phyloP scores from a whole-genome alignment of 2,797 vertebrate genomes.

The Pipistrellus pygmaeus region DNA sequence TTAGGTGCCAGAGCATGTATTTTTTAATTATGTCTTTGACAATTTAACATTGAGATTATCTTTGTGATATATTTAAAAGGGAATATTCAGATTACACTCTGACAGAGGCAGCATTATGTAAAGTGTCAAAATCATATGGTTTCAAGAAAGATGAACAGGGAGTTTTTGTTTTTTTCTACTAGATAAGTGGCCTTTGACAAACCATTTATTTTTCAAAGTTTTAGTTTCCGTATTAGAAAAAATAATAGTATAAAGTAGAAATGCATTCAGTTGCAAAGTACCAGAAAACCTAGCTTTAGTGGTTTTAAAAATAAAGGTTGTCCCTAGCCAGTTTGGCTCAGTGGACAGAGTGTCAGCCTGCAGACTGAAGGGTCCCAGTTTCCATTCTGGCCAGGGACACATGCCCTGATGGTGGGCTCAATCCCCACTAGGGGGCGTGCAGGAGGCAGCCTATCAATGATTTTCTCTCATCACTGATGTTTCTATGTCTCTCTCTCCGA shows the following conservation, averaged over 20 bases:
- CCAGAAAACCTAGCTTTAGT: background rate
- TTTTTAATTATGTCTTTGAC: background rate
- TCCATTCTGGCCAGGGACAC: too few relatives aligned
- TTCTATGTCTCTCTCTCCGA: too few relatives aligned
- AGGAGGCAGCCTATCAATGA: too few relatives aligned
- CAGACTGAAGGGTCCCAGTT: too few relatives aligned
- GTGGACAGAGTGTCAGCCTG: too few relatives aligned
- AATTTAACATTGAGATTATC: background rate
- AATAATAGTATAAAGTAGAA: background rate
- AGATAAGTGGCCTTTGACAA: background rate
- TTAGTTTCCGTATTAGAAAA: conserved; percentile 22
- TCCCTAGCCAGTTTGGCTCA: too few relatives aligned
- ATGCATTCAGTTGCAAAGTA: background rate
- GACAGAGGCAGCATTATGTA: background rate
- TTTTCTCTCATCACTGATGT: too few relatives aligned
- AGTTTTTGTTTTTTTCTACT: background rate
- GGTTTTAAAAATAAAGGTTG: background rate
- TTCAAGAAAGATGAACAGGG: background rate
- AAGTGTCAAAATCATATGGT: background rate
- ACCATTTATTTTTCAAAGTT: background rate
- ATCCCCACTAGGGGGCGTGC: too few relatives aligned
- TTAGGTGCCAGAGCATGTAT: background rate
- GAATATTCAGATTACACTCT: background rate
- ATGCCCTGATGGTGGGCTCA: too few relatives aligned
- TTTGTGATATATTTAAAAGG: conserved; percentile 24